Conservation (phyloP, 2,113 vertebrate genomes). For the Antechinus flavipes region DNA sequence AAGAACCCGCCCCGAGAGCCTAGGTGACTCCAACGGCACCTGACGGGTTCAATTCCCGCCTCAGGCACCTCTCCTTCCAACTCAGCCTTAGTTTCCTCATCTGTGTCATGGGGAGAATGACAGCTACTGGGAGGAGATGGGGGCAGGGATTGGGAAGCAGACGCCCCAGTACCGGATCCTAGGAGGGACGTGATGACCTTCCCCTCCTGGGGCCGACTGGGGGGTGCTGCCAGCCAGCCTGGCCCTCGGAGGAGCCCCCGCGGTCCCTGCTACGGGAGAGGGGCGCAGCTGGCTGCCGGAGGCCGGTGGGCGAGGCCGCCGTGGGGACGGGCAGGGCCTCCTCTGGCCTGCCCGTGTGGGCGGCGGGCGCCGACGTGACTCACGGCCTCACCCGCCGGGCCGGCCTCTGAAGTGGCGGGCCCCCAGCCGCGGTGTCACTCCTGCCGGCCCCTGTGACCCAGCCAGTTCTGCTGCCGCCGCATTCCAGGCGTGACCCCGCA, state of each 20-base stretch:
- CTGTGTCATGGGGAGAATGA: too few relatives aligned
- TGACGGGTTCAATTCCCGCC: too few relatives aligned
- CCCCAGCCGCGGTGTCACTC: neutral
- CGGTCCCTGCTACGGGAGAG: neutral
- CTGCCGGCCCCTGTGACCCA: neutral
- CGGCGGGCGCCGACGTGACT: neutral
- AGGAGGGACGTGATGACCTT: neutral
- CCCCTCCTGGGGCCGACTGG: too few relatives aligned
- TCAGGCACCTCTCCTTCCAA: too few relatives aligned
- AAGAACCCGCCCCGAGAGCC: too few relatives aligned
- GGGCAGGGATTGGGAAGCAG: too few relatives aligned
- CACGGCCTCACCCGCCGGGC: neutral
- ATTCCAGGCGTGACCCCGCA: neutral
- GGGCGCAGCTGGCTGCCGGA: neutral
- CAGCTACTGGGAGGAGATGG: too few relatives aligned
- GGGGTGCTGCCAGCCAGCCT: neutral
- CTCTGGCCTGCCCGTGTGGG: neutral
- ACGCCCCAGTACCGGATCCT: neutral
- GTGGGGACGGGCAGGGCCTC: neutral
- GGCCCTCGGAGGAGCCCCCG: neutral
- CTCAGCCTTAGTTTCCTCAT: too few relatives aligned
- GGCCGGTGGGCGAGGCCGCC: neutral
- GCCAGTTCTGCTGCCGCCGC: neutral
- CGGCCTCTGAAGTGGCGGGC: neutral
- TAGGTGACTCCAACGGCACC: too few relatives aligned